Evolutionary conservation across 2,113 vertebrate genomes (phyloP).

Genomic region (Oncorhynchus kisutch): DNA sequence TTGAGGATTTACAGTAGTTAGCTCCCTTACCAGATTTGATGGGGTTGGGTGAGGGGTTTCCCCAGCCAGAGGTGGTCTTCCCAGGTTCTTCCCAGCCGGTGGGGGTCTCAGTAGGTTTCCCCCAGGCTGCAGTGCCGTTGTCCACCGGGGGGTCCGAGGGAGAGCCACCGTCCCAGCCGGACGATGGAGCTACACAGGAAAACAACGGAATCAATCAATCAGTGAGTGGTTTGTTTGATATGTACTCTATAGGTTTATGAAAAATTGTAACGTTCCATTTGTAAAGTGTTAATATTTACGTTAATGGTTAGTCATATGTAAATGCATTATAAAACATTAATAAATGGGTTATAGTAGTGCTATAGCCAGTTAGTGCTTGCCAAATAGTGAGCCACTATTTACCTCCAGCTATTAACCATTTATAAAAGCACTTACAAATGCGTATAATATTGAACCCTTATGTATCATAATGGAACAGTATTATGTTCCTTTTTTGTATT

Average conservation of each 20-base stretch:
- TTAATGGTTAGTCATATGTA: too few relatives aligned
- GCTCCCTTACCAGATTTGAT: slow-evolving; percentile 85
- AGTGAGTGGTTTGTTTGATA: not conserved
- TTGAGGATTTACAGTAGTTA: too few relatives aligned
- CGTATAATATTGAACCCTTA: too few relatives aligned
- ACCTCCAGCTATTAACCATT: too few relatives aligned
- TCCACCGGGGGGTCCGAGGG: slow-evolving; percentile 83
- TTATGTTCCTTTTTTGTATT: too few relatives aligned
- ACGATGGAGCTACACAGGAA: slow-evolving; percentile 50
- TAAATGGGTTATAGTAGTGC: too few relatives aligned
- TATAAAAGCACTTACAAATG: too few relatives aligned
- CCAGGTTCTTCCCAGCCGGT: slow-evolving; percentile 88
- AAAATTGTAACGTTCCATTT: not conserved
- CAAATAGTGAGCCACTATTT: too few relatives aligned
- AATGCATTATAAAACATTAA: too few relatives aligned
- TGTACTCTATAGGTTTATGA: not conserved
- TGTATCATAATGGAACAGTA: too few relatives aligned
- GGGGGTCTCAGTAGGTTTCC: slow-evolving; percentile 83
- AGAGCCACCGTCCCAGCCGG: slow-evolving; percentile 88
- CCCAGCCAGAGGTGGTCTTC: slow-evolving; percentile 80
- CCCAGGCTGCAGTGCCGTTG: slow-evolving; percentile 93
- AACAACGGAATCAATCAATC: not conserved
- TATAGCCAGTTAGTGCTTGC: too few relatives aligned
- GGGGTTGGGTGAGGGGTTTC: slow-evolving; percentile 82
- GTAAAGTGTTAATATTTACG: too few relatives aligned